Percentiles rank a stretch among this genome's conserved stretches.
These are phyloP conservation scores for Monochamus alternatus DNA, from an alignment of 2,888 invertebrate genomes.

Conservation along the genomic window DNA sequence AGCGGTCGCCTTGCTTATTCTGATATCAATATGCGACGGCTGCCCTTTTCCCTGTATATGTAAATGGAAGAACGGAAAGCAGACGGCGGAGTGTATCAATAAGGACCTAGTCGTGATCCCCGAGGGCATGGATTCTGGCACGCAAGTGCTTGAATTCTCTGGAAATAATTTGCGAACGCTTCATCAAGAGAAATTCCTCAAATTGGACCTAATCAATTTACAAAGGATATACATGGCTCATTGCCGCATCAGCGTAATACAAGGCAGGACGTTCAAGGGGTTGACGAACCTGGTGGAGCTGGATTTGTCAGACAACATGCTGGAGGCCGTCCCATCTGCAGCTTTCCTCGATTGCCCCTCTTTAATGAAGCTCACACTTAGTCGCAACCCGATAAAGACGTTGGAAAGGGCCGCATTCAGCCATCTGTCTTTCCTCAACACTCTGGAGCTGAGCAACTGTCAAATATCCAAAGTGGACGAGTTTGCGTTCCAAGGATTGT, in stretches of 20 bases:
- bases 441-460: slow-evolving; percentile 87
- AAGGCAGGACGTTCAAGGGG: slow-evolving; percentile 86
- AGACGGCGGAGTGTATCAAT: slow-evolving; percentile 90
- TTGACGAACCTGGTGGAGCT: slow-evolving; percentile 91
- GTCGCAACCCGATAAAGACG: slow-evolving; percentile 85
- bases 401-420: slow-evolving; percentile 83
- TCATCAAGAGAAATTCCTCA: slow-evolving; percentile 85
- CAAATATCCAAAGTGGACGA: slow-evolving; percentile 84
- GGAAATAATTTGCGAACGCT: slow-evolving; percentile 87
- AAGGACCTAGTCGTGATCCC: slow-evolving; percentile 85
- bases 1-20: slow-evolving; percentile 7
- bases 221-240: slow-evolving; percentile 89
- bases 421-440: slow-evolving; percentile 83
- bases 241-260: slow-evolving; percentile 85
- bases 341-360: slow-evolving; percentile 86
- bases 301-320: slow-evolving; percentile 87
- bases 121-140: slow-evolving; percentile 85
- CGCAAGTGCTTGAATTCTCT: slow-evolving; percentile 90
- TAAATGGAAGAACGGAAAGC: slow-evolving; percentile 95
- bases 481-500: slow-evolving; percentile 86
- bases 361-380: slow-evolving; percentile 87
- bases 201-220: slow-evolving; percentile 86
- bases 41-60: slow-evolving; percentile 78
- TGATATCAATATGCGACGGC: slow-evolving; percentile 30
- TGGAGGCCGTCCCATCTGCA: slow-evolving; percentile 84